Conservation (phyloP, 2,113 vertebrate genomes). For the Hemibagrus wyckioides region DNA sequence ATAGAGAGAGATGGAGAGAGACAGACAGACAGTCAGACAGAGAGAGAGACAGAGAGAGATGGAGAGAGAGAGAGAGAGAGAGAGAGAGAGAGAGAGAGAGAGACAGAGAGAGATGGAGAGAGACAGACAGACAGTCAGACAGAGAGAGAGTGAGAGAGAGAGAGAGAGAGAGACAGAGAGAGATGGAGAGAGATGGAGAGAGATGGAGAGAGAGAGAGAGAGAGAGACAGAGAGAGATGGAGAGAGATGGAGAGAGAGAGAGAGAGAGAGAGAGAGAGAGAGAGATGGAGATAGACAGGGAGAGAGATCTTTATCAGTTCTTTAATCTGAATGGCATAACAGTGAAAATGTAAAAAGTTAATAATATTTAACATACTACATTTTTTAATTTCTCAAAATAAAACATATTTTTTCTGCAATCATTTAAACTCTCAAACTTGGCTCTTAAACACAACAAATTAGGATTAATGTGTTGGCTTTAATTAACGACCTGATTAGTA, state of each 20-base stretch:
- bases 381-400: not conserved
- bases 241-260: too few species aligned
- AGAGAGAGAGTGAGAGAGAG: too few species aligned
- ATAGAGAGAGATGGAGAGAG: not conserved
- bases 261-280: not conserved
- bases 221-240: too few species aligned
- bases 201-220: not conserved
- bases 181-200: too few species aligned
- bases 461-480: conserved; percentile 87
- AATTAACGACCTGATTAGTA: conserved; percentile 87
- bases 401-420: not conserved
- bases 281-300: not conserved
- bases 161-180: not conserved
- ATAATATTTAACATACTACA: not conserved
- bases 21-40: not conserved
- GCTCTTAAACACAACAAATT: conserved; percentile 71
- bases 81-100: too few species aligned
- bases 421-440: not conserved
- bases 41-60: not conserved
- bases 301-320: too few species aligned
- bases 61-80: not conserved
- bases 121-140: not conserved
- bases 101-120: not conserved
- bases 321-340: not conserved
- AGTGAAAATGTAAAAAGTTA: not conserved